Percentiles rank a stretch among this genome's conserved stretches.
phyloP scores from a whole-genome alignment of 1,140 invertebrate species.

The Sycobia sp. region DNA sequence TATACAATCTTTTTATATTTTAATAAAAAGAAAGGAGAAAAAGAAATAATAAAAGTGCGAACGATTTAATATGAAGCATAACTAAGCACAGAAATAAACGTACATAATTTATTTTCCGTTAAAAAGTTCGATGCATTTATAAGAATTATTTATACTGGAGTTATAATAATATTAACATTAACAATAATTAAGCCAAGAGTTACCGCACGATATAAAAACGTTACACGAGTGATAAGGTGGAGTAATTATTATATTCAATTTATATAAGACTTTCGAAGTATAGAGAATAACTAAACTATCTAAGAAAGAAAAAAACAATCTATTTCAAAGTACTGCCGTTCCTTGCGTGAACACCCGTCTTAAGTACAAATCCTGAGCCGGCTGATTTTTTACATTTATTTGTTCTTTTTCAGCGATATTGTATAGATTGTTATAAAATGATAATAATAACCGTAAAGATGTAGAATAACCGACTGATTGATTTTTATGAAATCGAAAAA shows the following conservation, averaged over 20 bases:
- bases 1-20: constrained; percentile 51
- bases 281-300: constrained; percentile 22
- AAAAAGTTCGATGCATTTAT: constrained; percentile 39
- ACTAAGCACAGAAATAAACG: constrained; percentile 16
- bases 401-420: constrained; percentile 15
- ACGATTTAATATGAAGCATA: constrained; percentile 17
- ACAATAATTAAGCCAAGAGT: constrained; percentile 41
- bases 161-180: constrained; percentile 33
- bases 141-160: constrained; percentile 32
- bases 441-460: constrained; percentile 26
- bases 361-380: constrained; percentile 50
- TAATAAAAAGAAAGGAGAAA: constrained; percentile 30
- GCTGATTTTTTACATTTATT: constrained; percentile 37
- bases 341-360: constrained; percentile 50
- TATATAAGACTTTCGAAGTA: constrained; percentile 18
- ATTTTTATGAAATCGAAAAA: constrained; percentile 21
- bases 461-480: constrained; percentile 31
- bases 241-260: constrained; percentile 33
- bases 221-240: constrained; percentile 36
- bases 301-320: constrained; percentile 23
- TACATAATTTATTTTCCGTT: constrained; percentile 35
- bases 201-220: constrained; percentile 43
- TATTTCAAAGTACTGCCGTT: constrained; percentile 47
- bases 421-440: constrained; percentile 14
- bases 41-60: too few relatives aligned